These are phyloP conservation scores for Drosophila kurseongensis DNA, from an alignment of 1,140 invertebrate species.

Conservation along the genomic window DNA sequence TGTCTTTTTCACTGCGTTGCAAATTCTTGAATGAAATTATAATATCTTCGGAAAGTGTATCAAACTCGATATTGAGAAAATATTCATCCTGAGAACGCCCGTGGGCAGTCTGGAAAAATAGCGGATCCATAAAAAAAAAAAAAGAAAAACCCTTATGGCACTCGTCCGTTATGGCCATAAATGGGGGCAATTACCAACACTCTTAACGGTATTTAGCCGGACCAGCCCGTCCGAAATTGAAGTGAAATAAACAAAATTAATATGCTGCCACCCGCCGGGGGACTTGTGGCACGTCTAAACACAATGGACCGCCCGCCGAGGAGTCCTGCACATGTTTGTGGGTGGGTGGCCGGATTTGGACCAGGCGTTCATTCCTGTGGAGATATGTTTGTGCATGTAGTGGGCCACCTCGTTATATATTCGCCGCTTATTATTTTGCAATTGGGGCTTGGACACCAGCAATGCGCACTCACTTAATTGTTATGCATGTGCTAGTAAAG, in stretches of 20 bases:
- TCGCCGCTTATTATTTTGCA: constrained; percentile 32
- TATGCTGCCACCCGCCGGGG: constrained; percentile 42
- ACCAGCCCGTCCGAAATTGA: constrained; percentile 15
- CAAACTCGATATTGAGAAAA: not conserved
- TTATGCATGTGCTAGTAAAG: constrained; percentile 38
- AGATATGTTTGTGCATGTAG: not conserved
- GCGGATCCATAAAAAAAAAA: not conserved
- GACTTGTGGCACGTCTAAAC: constrained; percentile 15
- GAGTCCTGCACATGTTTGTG: not conserved
- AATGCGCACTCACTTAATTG: constrained; percentile 21
- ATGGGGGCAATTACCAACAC: constrained; percentile 62
- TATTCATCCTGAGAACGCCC: constrained; percentile 9
- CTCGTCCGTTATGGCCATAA: constrained; percentile 39
- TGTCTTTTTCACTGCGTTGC: no score
- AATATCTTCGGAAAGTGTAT: no score
- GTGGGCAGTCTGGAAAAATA: not conserved
- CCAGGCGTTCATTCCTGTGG: not conserved
- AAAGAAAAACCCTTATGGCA: constrained; percentile 15
- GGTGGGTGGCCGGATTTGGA: not conserved
- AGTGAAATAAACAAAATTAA: constrained; percentile 54
- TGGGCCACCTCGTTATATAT: not conserved
- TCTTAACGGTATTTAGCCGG: constrained; percentile 35
- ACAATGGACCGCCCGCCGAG: constrained; percentile 37
- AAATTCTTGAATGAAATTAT: no score
- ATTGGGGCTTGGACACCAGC: constrained; percentile 23